phyloP scores from a whole-genome alignment of 1,140 invertebrate genomes.

The Stegodyphus mimosarum region DNA sequence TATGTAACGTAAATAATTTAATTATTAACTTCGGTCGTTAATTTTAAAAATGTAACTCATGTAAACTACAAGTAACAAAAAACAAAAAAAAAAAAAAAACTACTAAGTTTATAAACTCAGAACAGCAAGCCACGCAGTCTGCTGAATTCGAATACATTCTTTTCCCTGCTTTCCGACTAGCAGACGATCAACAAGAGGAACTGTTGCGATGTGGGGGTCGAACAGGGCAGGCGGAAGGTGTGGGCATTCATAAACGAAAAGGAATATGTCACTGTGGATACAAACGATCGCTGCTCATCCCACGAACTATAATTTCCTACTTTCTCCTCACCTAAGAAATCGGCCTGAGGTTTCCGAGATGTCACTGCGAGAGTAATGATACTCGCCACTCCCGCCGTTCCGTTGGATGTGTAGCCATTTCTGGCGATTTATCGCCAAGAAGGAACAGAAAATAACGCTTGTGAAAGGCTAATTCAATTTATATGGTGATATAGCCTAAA shows the following conservation, averaged over 20 bases:
- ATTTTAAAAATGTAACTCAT: no score
- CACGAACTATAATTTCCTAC: conserved; percentile 52
- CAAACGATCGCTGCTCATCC: neutral
- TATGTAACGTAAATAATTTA: no score
- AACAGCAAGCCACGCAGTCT: no score
- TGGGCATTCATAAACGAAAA: neutral
- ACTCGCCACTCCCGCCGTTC: neutral
- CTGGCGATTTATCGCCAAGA: no score
- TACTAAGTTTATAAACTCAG: no score
- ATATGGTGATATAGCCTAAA: no score
- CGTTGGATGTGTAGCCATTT: neutral
- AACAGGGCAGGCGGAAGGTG: neutral
- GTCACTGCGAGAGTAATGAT: conserved; percentile 44
- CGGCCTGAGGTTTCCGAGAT: neutral
- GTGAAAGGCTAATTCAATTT: no score
- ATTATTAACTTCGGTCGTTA: no score
- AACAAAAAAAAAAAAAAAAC: no score
- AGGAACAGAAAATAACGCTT: no score
- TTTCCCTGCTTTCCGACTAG: neutral
- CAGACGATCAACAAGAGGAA: neutral
- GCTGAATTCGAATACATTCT: neutral
- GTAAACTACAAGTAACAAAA: no score
- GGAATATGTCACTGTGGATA: conserved; percentile 38
- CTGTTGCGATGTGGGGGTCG: conserved; percentile 12
- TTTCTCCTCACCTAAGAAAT: conserved; percentile 15